Conservation (phyloP, 1,140 invertebrate species). For the Tetragonula clypearis region DNA sequence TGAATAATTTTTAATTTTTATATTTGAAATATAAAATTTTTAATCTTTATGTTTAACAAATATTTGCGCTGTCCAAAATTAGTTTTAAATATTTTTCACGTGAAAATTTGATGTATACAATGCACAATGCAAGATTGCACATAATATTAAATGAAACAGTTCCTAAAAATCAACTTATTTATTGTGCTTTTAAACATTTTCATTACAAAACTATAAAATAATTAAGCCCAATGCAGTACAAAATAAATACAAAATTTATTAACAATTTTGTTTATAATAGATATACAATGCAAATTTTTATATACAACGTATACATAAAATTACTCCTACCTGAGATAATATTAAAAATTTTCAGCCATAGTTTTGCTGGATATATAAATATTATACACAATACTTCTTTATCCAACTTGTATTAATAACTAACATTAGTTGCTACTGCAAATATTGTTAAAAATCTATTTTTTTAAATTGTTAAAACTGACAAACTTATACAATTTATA, state of each 20-base stretch:
- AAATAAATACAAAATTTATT: slow-evolving; percentile 10
- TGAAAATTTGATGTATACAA: slow-evolving; percentile 14
- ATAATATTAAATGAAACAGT: slow-evolving; percentile 19
- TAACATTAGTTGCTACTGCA: slow-evolving; percentile 6
- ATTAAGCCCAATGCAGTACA: background rate
- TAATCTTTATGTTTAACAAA: background rate
- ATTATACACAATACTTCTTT: slow-evolving; percentile 16
- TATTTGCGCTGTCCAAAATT: background rate
- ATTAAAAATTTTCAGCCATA: slow-evolving; percentile 14
- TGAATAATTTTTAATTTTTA: slow-evolving; percentile 20
- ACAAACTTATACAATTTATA: background rate
- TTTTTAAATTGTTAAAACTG: slow-evolving; percentile 17
- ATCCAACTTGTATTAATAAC: background rate
- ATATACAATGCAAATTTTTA: background rate
- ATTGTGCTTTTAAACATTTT: background rate
- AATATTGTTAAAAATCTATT: slow-evolving; percentile 18
- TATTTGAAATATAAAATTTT: background rate
- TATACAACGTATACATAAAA: slow-evolving; percentile 1
- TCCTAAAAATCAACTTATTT: background rate
- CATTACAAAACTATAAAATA: background rate
- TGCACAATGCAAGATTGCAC: slow-evolving; percentile 31
- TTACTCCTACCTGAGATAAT: background rate
- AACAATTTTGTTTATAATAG: slow-evolving; percentile 12
- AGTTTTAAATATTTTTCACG: slow-evolving; percentile 12
- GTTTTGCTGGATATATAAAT: slow-evolving; percentile 7